phyloP scores from a whole-genome alignment of 2,113 vertebrate genomes.

The Epinephelus cyanopodus region DNA sequence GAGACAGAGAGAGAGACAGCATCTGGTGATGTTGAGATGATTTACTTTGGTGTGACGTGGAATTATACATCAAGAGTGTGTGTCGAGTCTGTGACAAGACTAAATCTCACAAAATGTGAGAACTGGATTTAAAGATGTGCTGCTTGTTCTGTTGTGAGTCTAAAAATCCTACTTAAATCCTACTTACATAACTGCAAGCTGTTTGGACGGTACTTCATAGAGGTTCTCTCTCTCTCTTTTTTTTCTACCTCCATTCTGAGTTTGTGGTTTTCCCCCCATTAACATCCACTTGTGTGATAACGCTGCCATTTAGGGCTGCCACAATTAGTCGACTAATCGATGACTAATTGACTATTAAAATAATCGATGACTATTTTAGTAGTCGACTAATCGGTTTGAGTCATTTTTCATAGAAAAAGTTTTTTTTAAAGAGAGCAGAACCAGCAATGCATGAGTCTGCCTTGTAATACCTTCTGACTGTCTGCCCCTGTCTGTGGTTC shows the following conservation, averaged over 20 bases:
- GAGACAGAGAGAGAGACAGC: conserved; percentile 5
- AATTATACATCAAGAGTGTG: conserved; percentile 57
- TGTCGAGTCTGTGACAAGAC: conserved; percentile 50
- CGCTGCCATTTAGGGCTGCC: background rate
- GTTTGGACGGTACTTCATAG: conserved; percentile 36
- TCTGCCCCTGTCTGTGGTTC: no score
- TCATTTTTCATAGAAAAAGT: no score
- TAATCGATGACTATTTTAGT: no score
- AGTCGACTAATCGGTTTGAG: no score
- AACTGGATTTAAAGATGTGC: conserved; percentile 53
- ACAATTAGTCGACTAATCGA: no score
- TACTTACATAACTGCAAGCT: conserved; percentile 59
- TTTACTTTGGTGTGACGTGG: conserved; percentile 60
- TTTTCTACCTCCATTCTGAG: conserved; percentile 21
- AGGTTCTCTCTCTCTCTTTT: conserved; percentile 15
- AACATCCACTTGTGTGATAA: conserved; percentile 13
- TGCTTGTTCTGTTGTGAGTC: conserved; percentile 49
- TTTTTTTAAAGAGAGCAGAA: background rate
- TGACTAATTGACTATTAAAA: no score
- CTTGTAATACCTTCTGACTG: no score
- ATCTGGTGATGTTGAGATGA: conserved; percentile 58
- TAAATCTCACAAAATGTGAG: conserved; percentile 59
- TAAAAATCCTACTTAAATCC: conserved; percentile 57
- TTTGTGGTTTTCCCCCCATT: conserved; percentile 4
- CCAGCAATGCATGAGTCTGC: background rate